Base-by-base conservation (phyloP, 2,888 invertebrate species). In the Tetramorium bicarinatum region DNA sequence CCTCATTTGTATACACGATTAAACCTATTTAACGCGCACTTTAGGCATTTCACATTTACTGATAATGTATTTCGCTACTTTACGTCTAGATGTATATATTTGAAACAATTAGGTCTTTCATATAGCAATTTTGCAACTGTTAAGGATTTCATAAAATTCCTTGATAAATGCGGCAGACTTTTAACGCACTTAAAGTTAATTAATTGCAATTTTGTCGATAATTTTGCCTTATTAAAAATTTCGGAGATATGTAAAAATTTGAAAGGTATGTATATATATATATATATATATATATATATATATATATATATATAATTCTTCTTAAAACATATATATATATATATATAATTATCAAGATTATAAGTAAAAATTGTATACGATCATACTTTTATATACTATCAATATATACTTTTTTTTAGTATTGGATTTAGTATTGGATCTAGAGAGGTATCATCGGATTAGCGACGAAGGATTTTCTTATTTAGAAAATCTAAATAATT, bases 351-450 rank as follows among this genome's bases (percentile, higher is more conserved):
- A 49, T 49, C 18, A 18, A 18, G 7, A 18, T 7, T 18, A 49
- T 18, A 18, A 1, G 2, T 49, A 18, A 8, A 34, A 34, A 29
- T 54, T 18, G 41, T 54, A 41, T 67, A 41, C 11, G 21, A 38
- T 72, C 4, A 4, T 34, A 34, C 29, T 34, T 34, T 34, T 0
- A 34, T 34, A 34, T 34, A 34, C 29, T 34, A 34, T 34, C 38
- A 34, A 75, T 6, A 47, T n/a, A 49, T 41, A 15, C 0, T 25
- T 49, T 49, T 56, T 66, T 96, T 64, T 95, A 98, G 98, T 98
- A 94, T 95, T 99, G 84, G 97, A 98, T 96, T 64, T 95, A 98
- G 98, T 98, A 94, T 95, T 99, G 84, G 97, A 98, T 89, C 95
- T 99, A 9, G 96, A 97, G 95, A n/a, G n/a, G n/a, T n/a, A n/a